Evolutionary conservation across 2,888 invertebrate species (phyloP).

Genomic region (Lomographa bimaculata): DNA sequence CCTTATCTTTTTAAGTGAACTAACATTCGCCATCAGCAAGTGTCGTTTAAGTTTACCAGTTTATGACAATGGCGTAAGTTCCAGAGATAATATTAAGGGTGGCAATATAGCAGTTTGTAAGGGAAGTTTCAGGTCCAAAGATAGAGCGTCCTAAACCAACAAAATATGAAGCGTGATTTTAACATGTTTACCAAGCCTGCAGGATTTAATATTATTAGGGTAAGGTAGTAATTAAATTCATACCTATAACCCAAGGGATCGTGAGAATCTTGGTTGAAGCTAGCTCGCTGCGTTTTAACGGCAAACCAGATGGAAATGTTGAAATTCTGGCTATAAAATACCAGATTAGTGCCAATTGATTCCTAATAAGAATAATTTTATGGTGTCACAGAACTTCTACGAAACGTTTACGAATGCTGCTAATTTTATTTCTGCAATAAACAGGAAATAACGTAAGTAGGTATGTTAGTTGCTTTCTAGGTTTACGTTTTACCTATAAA

Average conservation of each 20-base stretch:
- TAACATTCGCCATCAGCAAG: conserved; percentile 16
- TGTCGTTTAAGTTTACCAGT: conserved; percentile 23
- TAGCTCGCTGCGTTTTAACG: conserved; percentile 17
- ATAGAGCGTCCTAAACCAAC: conserved; percentile 33
- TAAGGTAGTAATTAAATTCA: conserved; percentile 26
- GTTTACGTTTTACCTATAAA: too few species aligned
- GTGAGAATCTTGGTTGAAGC: conserved; percentile 13
- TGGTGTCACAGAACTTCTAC: conserved; percentile 2
- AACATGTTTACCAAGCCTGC: conserved; percentile 26
- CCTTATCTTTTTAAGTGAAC: conserved; percentile 10
- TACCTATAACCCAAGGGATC: conserved; percentile 13
- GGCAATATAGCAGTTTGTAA: conserved; percentile 20
- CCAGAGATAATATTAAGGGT: conserved; percentile 21
- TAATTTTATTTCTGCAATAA: not conserved
- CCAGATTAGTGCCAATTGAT: conserved; percentile 1
- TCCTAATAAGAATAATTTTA: conserved; percentile 6
- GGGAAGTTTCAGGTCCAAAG: conserved; percentile 26
- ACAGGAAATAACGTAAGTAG: too few species aligned
- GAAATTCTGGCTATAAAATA: conserved; percentile 7
- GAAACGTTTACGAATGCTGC: not conserved
- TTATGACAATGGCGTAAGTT: conserved; percentile 28
- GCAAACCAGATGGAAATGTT: conserved; percentile 16
- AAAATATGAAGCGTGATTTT: conserved; percentile 24
- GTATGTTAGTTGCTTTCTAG: too few species aligned
- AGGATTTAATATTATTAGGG: conserved; percentile 29